A percentile compares a stretch with the other conserved stretches of the same genome.
These are phyloP conservation scores for Nematopogon swammerdamellus DNA, from an alignment of 2,888 invertebrate species.

Conservation along the genomic window DNA sequence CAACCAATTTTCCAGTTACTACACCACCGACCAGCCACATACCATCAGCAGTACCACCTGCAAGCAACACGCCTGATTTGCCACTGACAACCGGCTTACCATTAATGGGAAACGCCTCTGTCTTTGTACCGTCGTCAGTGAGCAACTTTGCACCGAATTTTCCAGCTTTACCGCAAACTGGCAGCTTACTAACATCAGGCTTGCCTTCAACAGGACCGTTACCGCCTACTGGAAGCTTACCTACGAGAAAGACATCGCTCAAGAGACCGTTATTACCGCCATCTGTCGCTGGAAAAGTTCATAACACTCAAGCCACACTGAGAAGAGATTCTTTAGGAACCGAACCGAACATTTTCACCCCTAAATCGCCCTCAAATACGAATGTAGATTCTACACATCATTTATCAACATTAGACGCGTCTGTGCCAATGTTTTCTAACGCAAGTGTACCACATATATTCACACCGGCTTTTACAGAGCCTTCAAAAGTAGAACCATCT, in stretches of 20 bases:
- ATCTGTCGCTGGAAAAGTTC: conserved; percentile 38
- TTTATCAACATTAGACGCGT: neutral
- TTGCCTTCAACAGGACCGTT: neutral
- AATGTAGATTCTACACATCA: neutral
- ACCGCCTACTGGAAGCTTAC: neutral
- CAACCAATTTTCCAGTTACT: too few species aligned
- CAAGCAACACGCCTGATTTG: too few species aligned
- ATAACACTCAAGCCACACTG: conserved; percentile 25
- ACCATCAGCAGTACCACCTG: too few species aligned
- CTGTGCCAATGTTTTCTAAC: conserved; percentile 13
- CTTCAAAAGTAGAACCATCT: too few species aligned
- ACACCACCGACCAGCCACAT: too few species aligned
- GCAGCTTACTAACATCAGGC: too few species aligned
- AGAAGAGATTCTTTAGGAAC: neutral
- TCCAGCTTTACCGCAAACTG: too few species aligned
- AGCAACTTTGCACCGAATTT: too few species aligned
- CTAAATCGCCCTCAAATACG: neutral
- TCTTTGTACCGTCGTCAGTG: too few species aligned
- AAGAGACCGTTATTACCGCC: conserved; percentile 33
- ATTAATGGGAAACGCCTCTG: too few species aligned
- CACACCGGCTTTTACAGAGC: conserved; percentile 12
- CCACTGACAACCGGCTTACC: too few species aligned
- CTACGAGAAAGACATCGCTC: neutral
- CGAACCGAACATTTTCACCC: neutral
- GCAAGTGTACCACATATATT: conserved; percentile 28